A percentile compares a stretch with the other conserved stretches of the same genome.
phyloP scores from a whole-genome alignment of 2,113 vertebrate genomes.

The Vulpes ferrilata region DNA sequence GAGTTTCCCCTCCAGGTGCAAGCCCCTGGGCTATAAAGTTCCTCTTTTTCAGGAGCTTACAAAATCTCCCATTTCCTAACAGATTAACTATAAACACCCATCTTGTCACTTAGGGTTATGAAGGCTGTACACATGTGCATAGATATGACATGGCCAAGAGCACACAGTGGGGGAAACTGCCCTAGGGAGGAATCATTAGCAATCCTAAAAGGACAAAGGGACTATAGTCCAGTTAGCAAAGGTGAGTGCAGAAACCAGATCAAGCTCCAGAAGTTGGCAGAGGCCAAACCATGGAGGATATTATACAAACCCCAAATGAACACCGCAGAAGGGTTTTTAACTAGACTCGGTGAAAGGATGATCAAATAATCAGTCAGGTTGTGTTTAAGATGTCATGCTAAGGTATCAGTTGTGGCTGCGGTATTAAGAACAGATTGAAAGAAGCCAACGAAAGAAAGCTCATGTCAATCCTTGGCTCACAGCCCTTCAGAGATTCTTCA shows the following conservation, averaged over 20 bases:
- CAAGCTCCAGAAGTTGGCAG: neutral
- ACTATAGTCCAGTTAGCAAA: neutral
- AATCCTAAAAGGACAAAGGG: neutral
- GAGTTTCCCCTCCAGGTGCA: neutral
- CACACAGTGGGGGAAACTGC: neutral
- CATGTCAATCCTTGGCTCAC: neutral
- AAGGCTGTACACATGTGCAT: neutral
- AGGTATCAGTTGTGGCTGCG: neutral
- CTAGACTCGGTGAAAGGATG: neutral
- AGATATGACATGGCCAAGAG: neutral
- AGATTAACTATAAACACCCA: neutral
- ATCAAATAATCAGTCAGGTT: neutral
- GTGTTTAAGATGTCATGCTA: neutral
- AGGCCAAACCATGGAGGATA: neutral
- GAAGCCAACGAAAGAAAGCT: neutral
- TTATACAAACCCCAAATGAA: neutral
- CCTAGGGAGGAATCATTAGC: neutral
- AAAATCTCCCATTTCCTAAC: neutral
- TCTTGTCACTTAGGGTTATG: neutral
- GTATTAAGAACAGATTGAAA: neutral
- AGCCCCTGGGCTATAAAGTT: neutral
- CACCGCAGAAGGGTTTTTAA: neutral
- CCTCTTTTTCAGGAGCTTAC: neutral
- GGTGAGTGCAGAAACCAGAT: neutral
- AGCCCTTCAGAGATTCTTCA: neutral